These are phyloP conservation scores for Burhinus bistriatus DNA, from an alignment of 2,113 vertebrate species.

Conservation along the genomic window DNA sequence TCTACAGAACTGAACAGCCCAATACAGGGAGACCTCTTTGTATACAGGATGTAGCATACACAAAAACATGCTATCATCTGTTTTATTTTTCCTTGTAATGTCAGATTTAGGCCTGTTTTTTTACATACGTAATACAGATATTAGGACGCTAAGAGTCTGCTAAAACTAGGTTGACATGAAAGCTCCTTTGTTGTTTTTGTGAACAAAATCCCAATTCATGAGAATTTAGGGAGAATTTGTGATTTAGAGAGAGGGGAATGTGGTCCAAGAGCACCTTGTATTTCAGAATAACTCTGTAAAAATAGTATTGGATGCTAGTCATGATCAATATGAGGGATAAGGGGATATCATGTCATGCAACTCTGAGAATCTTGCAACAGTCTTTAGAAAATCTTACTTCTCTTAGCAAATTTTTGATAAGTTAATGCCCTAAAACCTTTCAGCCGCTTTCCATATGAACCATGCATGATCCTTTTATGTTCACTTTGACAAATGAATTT, in stretches of 20 bases:
- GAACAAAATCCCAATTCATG: background rate
- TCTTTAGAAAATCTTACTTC: background rate
- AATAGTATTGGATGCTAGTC: background rate
- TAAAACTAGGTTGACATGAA: background rate
- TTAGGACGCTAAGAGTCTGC: background rate
- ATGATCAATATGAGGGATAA: background rate
- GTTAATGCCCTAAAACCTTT: background rate
- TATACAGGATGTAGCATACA: constrained; percentile 4
- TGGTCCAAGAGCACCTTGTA: background rate
- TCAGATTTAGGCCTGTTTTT: constrained; percentile 3
- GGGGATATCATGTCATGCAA: background rate
- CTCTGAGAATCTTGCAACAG: background rate
- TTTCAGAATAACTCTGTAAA: background rate
- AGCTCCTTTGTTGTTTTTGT: constrained; percentile 12
- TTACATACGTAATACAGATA: background rate
- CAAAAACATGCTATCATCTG: background rate
- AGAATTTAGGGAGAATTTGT: background rate
- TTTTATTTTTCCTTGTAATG: background rate
- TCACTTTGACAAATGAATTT: background rate
- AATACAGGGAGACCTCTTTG: background rate
- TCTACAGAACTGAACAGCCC: background rate
- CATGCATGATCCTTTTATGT: background rate
- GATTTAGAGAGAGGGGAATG: background rate
- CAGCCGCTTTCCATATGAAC: background rate
- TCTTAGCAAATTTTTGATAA: background rate